Evolutionary conservation across 2,888 invertebrate genomes (phyloP).

Genomic region (Sphaerophoria rueppellii): DNA sequence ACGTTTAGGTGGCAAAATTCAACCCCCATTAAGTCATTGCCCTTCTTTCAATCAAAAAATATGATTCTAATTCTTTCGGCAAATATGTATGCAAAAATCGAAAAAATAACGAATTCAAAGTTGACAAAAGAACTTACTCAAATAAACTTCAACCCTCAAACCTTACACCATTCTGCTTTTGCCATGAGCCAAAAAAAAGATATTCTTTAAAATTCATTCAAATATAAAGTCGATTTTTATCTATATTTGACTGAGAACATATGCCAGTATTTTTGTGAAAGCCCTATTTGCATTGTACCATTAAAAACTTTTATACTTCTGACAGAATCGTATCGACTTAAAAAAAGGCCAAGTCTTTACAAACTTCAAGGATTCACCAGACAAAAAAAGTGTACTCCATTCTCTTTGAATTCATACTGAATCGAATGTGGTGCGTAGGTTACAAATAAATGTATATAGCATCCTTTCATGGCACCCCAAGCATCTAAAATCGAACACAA

Average conservation of each 20-base stretch:
- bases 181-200: not conserved
- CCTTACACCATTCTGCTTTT: not conserved
- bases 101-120: constrained; percentile 12
- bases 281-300: constrained; percentile 36
- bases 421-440: constrained; percentile 30
- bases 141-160: constrained; percentile 27
- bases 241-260: constrained; percentile 62
- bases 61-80: constrained; percentile 67
- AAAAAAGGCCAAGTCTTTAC: constrained; percentile 44
- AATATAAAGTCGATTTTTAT: constrained; percentile 59
- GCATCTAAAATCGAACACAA: constrained; percentile 51
- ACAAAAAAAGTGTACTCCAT: constrained; percentile 13
- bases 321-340: constrained; percentile 28
- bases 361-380: constrained; percentile 33
- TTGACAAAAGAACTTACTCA: constrained; percentile 62
- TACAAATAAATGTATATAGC: not conserved
- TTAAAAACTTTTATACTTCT: constrained; percentile 48
- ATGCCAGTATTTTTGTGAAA: constrained; percentile 56
- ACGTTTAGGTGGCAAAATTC: too few relatives aligned
- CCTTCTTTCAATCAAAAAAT: not conserved
- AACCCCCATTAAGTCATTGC: not conserved
- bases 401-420: constrained; percentile 42
- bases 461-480: constrained; percentile 32
- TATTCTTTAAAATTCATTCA: constrained; percentile 38
- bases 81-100: constrained; percentile 42